These are phyloP conservation scores for Steatornis caripensis DNA, from an alignment of 2,113 vertebrate species.

Conservation along the genomic window DNA sequence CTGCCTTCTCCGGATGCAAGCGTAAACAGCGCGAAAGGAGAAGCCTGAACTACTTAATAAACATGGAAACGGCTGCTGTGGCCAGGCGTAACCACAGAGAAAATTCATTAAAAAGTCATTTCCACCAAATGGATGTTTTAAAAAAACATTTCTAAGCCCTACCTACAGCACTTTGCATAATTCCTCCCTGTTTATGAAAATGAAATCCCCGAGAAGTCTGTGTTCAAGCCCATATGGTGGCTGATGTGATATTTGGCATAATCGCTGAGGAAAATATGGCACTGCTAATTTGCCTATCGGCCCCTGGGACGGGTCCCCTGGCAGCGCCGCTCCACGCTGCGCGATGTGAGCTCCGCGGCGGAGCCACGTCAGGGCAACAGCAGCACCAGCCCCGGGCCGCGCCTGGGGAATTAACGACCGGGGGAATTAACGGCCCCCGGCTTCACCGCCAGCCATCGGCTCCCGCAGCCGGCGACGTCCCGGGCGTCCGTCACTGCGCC, in stretches of 20 bases:
- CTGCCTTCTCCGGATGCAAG: fast-evolving
- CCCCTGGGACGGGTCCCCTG: background rate
- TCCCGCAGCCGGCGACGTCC: background rate
- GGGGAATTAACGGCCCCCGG: background rate
- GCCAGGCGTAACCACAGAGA: background rate
- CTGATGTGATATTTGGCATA: background rate
- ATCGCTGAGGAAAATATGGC: background rate
- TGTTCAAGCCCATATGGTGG: background rate
- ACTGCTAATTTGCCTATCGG: background rate
- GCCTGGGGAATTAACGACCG: background rate
- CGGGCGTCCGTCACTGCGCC: background rate
- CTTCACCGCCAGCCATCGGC: background rate
- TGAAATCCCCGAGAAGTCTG: background rate
- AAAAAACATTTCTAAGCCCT: background rate
- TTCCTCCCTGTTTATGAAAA: background rate
- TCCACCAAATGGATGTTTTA: background rate
- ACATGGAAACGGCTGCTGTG: background rate
- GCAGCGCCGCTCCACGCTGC: no score
- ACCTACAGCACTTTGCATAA: constrained; percentile 6
- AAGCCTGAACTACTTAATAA: background rate
- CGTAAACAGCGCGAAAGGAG: fast-evolving
- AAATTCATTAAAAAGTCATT: constrained; percentile 17
- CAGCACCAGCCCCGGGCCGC: background rate
- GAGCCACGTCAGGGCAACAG: no score
- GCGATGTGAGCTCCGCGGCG: background rate